Base-by-base conservation (phyloP, 1,140 invertebrate genomes). In the Dendroctonus valens region DNA sequence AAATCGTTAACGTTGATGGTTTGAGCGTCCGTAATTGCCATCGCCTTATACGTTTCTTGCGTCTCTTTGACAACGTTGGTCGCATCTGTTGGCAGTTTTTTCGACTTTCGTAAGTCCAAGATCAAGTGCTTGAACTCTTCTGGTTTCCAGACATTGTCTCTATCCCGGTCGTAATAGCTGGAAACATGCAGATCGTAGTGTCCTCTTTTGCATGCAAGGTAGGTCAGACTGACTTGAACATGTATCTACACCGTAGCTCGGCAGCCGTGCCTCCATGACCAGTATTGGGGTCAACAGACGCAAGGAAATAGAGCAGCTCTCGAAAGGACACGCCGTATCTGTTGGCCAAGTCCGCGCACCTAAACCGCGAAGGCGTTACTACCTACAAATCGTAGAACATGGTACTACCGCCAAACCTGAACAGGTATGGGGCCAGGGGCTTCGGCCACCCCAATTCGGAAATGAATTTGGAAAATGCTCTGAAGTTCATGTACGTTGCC, bases 171-270 rank as follows among this genome's bases (percentile, higher is more conserved):
- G 50, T 70, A 75, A 46, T 69, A 76, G 62, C 73, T 73, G 67
- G 41, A 70, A 72, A 55, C 3, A 4, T 4, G 12, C 44, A 46
- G 12, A 46, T 46, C n/a, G n/a, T n/a, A n/a, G n/a, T n/a, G n/a
- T n/a, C n/a, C n/a, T 39, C 8, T 39, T 7, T 54, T 54, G 6
- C 14, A 54, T 38, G 6, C 38, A 38, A 15, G 14, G 26, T 38
- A n/a, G 14, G 6, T 54, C 6, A 8, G 9, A 54, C 57, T 42
- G 41, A 78, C 79, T 79, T 79, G 65, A 82, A 83, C 41, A 83
- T 81, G 65, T 80, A 83, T 66, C 75, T 71, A 65, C 79, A 79
- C 41, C 81, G 72, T 41, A 81, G 73, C 63, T 82, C 80, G 0
- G 78, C 80, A 0, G 77, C 69, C 6, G 70, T 15, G 3, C 81